Evolutionary conservation across 1,140 invertebrate species (phyloP).

Genomic region (Ctenoplectra terminalis): DNA sequence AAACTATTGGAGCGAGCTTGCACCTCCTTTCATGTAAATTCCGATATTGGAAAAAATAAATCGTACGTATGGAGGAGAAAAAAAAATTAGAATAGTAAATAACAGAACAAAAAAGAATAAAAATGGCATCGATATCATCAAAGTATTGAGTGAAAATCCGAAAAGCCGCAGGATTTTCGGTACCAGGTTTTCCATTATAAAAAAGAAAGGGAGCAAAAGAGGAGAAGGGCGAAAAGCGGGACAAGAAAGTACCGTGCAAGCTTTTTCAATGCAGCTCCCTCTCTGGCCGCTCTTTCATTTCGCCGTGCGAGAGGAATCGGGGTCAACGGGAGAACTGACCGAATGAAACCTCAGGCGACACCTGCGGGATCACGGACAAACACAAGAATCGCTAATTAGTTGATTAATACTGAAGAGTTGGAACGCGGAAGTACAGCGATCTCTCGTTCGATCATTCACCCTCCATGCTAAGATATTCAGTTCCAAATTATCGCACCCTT

Average conservation of each 20-base stretch:
- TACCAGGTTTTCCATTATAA: not conserved
- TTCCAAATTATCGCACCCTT: too few species aligned
- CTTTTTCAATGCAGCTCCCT: not conserved
- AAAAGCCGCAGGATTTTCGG: slow-evolving; percentile 18
- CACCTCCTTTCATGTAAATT: not conserved
- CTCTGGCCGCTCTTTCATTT: slow-evolving; percentile 6
- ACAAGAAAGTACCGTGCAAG: slow-evolving; percentile 19
- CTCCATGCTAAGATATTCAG: too few species aligned
- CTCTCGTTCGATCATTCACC: not conserved
- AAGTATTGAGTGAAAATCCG: slow-evolving; percentile 16
- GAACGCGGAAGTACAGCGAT: not conserved
- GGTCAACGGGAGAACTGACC: slow-evolving; percentile 16
- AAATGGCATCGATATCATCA: not conserved
- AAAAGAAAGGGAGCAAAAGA: not conserved
- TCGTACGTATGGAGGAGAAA: not conserved
- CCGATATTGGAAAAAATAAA: not conserved
- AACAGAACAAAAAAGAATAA: not conserved
- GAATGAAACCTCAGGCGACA: slow-evolving; percentile 16
- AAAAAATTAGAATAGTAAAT: not conserved
- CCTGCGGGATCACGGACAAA: not conserved
- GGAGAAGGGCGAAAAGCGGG: not conserved
- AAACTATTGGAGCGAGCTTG: not conserved
- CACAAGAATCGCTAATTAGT: slow-evolving; percentile 4
- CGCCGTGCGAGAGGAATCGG: slow-evolving; percentile 1
- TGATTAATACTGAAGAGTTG: not conserved